A percentile compares a stretch with the other conserved stretches of the same genome.
Conservation (phyloP, 2,113 vertebrate genomes). For the Motacilla tschutschensis region DNA sequence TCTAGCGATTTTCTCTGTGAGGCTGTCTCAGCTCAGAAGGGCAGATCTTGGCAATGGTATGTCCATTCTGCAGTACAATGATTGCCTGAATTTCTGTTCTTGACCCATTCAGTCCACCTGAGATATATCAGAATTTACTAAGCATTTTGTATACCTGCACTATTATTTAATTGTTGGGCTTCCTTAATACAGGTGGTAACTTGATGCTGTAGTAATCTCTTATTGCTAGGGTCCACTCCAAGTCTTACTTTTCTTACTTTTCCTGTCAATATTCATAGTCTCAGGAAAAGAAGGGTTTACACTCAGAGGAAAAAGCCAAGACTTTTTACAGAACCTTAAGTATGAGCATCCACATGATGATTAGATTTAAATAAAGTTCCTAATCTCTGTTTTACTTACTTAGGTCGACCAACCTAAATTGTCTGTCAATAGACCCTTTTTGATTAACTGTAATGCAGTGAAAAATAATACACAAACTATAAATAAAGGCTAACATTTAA, state of each 20-base stretch:
- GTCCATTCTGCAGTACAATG: background rate
- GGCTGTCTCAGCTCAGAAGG: slow-evolving; percentile 6
- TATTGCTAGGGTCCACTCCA: background rate
- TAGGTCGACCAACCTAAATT: background rate
- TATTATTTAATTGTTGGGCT: background rate
- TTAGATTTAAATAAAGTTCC: background rate
- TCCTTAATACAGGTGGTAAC: background rate
- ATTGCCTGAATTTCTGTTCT: background rate
- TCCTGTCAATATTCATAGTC: background rate
- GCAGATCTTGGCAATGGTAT: slow-evolving; percentile 15
- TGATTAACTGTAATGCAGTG: background rate
- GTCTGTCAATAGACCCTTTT: background rate
- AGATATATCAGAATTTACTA: background rate
- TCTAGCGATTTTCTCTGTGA: slow-evolving; percentile 12
- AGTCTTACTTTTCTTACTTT: background rate
- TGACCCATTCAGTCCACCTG: background rate
- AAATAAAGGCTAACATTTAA: background rate
- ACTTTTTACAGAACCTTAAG: background rate
- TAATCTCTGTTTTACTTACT: background rate
- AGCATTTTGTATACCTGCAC: background rate
- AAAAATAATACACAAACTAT: background rate
- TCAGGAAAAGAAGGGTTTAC: background rate
- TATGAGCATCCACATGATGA: background rate
- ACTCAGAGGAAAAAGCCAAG: background rate
- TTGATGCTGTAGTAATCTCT: background rate